A percentile compares a stretch with the other conserved stretches of the same genome.
Evolutionary conservation across 2,797 vertebrate genomes (phyloP).

Genomic region (Channa striata): DNA sequence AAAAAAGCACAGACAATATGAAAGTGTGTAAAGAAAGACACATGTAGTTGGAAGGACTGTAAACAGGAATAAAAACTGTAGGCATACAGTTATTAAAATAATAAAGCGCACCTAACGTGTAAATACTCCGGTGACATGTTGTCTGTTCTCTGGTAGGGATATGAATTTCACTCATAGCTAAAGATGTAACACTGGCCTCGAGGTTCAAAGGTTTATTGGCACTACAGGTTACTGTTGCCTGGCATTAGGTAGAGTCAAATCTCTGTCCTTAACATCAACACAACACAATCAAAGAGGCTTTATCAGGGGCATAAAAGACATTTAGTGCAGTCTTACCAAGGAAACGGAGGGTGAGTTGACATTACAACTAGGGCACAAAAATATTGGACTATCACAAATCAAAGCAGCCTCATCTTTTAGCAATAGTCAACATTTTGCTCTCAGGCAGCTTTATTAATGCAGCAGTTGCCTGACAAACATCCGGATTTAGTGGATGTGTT

Average conservation of each 20-base stretch:
- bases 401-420: constrained; percentile 3
- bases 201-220: constrained; percentile 80
- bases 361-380: neutral
- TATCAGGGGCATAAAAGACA: neutral
- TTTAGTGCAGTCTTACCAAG: neutral
- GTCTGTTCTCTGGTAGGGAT: constrained; percentile 11
- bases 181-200: constrained; percentile 40
- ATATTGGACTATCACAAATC: constrained; percentile 1
- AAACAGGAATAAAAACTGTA: constrained; percentile 3
- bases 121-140: constrained; percentile 9
- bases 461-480: constrained; percentile 19
- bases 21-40: neutral
- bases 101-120: neutral
- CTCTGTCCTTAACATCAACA: constrained; percentile 9
- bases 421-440: constrained; percentile 19
- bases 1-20: neutral
- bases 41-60: neutral
- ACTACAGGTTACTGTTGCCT: constrained; percentile 43
- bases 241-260: constrained; percentile 19
- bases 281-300: constrained; percentile 3
- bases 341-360: neutral
- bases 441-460: constrained; percentile 22
- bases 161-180: constrained; percentile 26
- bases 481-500: constrained; percentile 3
- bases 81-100: neutral